These are phyloP conservation scores for Oscheius onirici DNA, from an alignment of 2,888 invertebrate species.

Conservation along the genomic window DNA sequence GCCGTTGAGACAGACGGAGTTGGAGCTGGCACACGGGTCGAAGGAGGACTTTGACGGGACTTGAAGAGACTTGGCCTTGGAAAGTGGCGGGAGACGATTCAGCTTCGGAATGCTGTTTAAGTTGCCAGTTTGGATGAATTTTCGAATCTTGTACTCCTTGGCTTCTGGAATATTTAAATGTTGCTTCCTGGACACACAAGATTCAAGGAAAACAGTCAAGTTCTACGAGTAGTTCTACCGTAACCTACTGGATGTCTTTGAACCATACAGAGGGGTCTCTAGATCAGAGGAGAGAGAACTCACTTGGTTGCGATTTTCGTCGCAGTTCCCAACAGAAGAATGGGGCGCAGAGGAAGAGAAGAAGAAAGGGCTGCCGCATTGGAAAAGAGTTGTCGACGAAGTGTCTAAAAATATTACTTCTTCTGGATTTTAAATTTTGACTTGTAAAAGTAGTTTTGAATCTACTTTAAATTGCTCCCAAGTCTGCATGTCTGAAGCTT, in stretches of 20 bases:
- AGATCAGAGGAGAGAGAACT: background rate
- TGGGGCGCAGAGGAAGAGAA: background rate
- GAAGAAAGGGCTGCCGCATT: constrained; percentile 3
- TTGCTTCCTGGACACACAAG: too few species aligned
- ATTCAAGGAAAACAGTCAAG: too few species aligned
- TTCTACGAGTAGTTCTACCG: too few species aligned
- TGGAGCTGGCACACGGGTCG: constrained; percentile 45
- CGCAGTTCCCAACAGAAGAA: constrained; percentile 9
- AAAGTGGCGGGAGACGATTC: constrained; percentile 21
- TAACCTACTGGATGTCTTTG: too few species aligned
- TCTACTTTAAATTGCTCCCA: too few species aligned
- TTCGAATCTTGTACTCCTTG: background rate
- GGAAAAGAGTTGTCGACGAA: background rate
- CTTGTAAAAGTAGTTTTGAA: too few species aligned
- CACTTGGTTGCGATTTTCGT: background rate
- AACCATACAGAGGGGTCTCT: background rate
- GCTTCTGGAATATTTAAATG: background rate
- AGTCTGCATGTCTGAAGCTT: too few species aligned
- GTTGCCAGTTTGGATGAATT: constrained; percentile 3
- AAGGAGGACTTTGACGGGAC: constrained; percentile 30
- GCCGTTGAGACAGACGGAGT: constrained; percentile 40
- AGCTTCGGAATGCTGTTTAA: constrained; percentile 5
- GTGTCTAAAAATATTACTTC: background rate
- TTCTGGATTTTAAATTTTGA: too few species aligned
- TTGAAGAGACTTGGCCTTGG: constrained; percentile 27